Evolutionary conservation across 2,888 invertebrate species (phyloP).

Genomic region (Cylloceria caligata): DNA sequence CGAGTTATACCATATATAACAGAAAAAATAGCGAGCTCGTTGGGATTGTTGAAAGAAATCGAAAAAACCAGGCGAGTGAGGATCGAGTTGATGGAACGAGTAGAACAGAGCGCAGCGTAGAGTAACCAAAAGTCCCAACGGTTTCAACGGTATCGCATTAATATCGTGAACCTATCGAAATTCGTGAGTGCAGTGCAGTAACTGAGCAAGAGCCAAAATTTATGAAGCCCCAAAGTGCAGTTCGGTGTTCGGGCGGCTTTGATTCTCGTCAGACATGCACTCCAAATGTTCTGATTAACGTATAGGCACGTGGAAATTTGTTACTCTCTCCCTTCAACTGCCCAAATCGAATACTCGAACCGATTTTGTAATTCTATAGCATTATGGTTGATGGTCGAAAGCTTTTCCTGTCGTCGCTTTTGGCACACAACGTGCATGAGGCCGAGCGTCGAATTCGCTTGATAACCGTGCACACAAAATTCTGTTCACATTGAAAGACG

Average conservation of each 20-base stretch:
- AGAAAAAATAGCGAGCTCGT: neutral
- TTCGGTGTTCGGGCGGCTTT: constrained; percentile 78
- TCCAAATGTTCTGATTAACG: constrained; percentile 57
- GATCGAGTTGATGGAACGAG: constrained; percentile 14
- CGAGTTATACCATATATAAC: constrained; percentile 10
- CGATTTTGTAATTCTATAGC: constrained; percentile 21
- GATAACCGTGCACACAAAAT: neutral
- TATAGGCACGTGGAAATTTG: constrained; percentile 38
- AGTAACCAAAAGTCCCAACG: constrained; percentile 8
- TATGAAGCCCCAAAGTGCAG: constrained; percentile 80
- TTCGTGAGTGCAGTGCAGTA: constrained; percentile 39
- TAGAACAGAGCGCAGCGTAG: neutral
- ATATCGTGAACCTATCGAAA: constrained; percentile 62
- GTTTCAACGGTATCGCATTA: constrained; percentile 51
- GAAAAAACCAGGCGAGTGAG: neutral
- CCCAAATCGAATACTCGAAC: constrained; percentile 4
- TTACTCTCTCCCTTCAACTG: constrained; percentile 24
- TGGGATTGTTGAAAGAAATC: constrained; percentile 23
- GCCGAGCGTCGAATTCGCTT: constrained; percentile 1
- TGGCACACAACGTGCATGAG: neutral
- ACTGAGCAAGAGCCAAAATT: constrained; percentile 74
- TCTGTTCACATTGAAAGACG: neutral
- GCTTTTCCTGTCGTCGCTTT: neutral
- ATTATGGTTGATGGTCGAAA: constrained; percentile 12
- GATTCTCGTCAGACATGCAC: constrained; percentile 81